Conservation (phyloP, 2,888 invertebrate species). For the Gastracanthus pulcherrimus region DNA sequence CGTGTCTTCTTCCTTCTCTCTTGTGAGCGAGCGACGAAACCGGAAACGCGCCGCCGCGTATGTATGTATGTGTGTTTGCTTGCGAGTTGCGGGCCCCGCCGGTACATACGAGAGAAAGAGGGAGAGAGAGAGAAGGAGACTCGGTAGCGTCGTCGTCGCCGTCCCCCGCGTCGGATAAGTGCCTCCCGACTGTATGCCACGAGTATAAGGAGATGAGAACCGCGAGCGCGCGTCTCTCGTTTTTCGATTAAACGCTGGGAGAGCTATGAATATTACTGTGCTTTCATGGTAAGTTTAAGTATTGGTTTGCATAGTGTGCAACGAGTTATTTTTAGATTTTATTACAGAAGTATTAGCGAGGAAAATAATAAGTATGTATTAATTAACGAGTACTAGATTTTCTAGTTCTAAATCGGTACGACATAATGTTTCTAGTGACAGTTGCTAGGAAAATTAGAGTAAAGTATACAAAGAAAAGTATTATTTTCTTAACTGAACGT, state of each 20-base stretch:
- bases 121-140: slow-evolving; percentile 1
- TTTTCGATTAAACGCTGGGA: slow-evolving; percentile 23
- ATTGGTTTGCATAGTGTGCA: too few relatives aligned
- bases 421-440: too few relatives aligned
- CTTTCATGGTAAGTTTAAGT: neutral
- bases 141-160: slow-evolving; percentile 12
- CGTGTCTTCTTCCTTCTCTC: neutral
- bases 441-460: too few relatives aligned
- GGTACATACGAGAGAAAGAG: neutral
- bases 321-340: too few relatives aligned
- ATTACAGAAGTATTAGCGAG: too few relatives aligned
- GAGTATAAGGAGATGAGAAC: neutral
- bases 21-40: neutral
- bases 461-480: too few relatives aligned
- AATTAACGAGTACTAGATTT: too few relatives aligned
- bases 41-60: slow-evolving; percentile 39
- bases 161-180: slow-evolving; percentile 16
- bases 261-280: too few relatives aligned
- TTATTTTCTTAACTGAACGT: too few relatives aligned
- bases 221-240: slow-evolving; percentile 3
- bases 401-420: too few relatives aligned
- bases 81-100: too few relatives aligned
- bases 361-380: too few relatives aligned
- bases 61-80: slow-evolving; percentile 10
- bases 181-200: neutral